Percentiles rank a stretch among this genome's conserved stretches.
These are phyloP conservation scores for Drosophila infuscata DNA, from an alignment of 2,888 invertebrate genomes.

Conservation along the genomic window DNA sequence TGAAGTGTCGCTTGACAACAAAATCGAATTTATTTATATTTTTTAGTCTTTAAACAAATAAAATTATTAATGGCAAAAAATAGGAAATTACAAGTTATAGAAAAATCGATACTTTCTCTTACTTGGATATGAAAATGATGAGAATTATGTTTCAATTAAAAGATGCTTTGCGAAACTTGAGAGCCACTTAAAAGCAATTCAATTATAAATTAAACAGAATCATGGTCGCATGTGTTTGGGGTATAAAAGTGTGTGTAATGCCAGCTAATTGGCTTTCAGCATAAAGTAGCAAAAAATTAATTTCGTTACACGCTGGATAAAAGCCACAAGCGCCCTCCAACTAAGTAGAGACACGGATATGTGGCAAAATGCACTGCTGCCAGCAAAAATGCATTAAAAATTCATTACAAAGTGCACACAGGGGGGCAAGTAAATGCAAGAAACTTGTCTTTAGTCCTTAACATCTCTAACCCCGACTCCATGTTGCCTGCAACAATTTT, in stretches of 20 bases:
- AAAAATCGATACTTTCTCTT: background rate
- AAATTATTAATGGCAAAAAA: background rate
- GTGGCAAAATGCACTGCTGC: conserved; percentile 32
- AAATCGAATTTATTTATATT: too few species aligned
- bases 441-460: conserved; percentile 48
- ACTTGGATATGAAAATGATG: background rate
- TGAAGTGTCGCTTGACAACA: too few species aligned
- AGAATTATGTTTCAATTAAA: conserved; percentile 50
- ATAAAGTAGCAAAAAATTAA: conserved; percentile 53
- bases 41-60: too few species aligned
- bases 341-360: conserved; percentile 5
- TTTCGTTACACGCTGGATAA: conserved; percentile 45
- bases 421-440: conserved; percentile 46
- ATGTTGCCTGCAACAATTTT: conserved; percentile 21
- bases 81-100: background rate
- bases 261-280: conserved; percentile 53
- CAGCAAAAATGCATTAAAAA: conserved; percentile 69
- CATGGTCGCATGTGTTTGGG: conserved; percentile 36
- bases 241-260: conserved; percentile 46
- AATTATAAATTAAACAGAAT: conserved; percentile 68
- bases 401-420: conserved; percentile 61
- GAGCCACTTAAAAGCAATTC: conserved; percentile 66
- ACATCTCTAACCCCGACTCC: background rate
- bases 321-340: conserved; percentile 1
- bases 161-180: conserved; percentile 40